These are phyloP conservation scores for Euschistus heros DNA, from an alignment of 1,140 invertebrate genomes.

Conservation along the genomic window DNA sequence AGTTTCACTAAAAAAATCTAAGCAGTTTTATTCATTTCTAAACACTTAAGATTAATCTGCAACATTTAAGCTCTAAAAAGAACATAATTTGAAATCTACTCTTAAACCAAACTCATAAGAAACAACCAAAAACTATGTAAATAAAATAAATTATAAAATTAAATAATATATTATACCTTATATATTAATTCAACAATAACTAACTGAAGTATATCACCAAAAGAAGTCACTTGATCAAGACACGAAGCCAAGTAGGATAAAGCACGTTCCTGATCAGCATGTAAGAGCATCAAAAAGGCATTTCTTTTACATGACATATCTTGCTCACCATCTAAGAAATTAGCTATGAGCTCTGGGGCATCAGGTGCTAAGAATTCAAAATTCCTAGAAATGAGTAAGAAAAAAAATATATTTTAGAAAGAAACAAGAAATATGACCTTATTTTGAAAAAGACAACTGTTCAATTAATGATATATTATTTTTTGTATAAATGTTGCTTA, in stretches of 20 bases:
- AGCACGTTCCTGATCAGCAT: conserved; percentile 90
- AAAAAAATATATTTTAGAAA: conserved; percentile 18
- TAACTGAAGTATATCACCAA: conserved; percentile 95
- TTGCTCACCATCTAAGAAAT: conserved; percentile 90
- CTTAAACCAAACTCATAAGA: too few species aligned
- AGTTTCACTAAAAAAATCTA: too few species aligned
- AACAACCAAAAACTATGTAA: too few species aligned
- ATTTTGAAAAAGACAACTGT: conserved; percentile 2
- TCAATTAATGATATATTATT: conserved; percentile 10
- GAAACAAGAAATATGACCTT: background rate
- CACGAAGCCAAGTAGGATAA: conserved; percentile 86
- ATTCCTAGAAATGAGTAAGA: conserved; percentile 50
- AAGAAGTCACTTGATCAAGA: conserved; percentile 86
- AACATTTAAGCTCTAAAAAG: too few species aligned
- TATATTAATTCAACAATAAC: conserved; percentile 99
- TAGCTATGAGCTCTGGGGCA: conserved; percentile 91
- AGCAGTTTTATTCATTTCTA: too few species aligned
- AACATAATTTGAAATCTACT: too few species aligned
- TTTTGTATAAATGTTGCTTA: too few species aligned
- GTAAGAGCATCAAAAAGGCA: conserved; percentile 97
- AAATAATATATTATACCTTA: conserved; percentile 54
- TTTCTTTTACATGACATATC: conserved; percentile 99
- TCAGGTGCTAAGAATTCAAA: conserved; percentile 98
- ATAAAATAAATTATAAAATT: too few species aligned
- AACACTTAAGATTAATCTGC: too few species aligned